phyloP scores from a whole-genome alignment of 1,140 invertebrate species.

The Trichogramma pretiosum region DNA sequence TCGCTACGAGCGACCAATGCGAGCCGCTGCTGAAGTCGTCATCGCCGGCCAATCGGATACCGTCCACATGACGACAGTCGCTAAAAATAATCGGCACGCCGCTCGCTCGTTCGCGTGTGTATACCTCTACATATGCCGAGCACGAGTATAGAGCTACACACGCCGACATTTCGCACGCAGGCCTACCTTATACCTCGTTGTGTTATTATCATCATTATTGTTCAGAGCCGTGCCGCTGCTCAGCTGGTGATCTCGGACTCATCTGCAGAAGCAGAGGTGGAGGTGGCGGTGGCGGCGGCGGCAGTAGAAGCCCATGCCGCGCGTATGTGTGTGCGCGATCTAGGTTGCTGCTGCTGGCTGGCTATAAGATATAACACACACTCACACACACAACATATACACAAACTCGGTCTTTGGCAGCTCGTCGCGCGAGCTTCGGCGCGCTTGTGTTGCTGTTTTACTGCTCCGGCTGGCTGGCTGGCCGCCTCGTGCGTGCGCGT shows the following conservation, averaged over 20 bases:
- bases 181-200: neutral
- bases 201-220: neutral
- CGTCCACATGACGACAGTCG: conserved; percentile 26
- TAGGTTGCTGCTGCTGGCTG: too few relatives aligned
- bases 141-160: neutral
- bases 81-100: conserved; percentile 33
- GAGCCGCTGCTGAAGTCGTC: conserved; percentile 18
- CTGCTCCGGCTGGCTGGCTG: too few relatives aligned
- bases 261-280: too few relatives aligned
- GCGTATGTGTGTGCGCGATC: neutral
- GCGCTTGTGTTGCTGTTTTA: too few relatives aligned
- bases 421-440: too few relatives aligned
- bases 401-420: too few relatives aligned
- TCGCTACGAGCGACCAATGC: conserved; percentile 28
- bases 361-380: too few relatives aligned
- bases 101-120: conserved; percentile 27
- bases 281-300: too few relatives aligned
- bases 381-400: too few relatives aligned
- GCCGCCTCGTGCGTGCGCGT: too few relatives aligned
- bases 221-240: neutral
- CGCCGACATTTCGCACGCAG: neutral
- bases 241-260: neutral
- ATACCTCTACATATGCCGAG: conserved; percentile 35
- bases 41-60: conserved; percentile 23
- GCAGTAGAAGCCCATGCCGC: too few relatives aligned